A percentile compares a stretch with the other conserved stretches of the same genome.
Conservation (phyloP, 2,888 invertebrate genomes). For the Mesoligia furuncula region DNA sequence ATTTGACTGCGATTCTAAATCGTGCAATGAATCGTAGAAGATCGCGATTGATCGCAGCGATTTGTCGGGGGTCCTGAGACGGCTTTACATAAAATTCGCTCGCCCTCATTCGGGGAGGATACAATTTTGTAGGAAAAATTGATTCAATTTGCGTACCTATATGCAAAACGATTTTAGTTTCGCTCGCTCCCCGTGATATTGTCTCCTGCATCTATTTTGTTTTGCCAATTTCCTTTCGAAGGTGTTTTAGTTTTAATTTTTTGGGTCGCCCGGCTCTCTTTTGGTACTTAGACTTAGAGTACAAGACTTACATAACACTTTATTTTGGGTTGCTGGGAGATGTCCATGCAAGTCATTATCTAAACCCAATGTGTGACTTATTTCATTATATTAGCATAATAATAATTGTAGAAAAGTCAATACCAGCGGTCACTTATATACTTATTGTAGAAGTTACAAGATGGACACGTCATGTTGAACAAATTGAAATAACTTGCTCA, state of each 20-base stretch:
- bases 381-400: background rate
- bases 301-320: background rate
- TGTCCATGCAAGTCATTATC: background rate
- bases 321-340: background rate
- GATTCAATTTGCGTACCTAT: constrained; percentile 85
- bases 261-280: background rate
- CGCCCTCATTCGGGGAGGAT: constrained; percentile 67
- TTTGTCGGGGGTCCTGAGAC: constrained; percentile 70
- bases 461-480: background rate
- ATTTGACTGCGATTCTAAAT: constrained; percentile 66
- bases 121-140: constrained; percentile 83
- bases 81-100: constrained; percentile 67
- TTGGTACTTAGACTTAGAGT: no score
- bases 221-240: constrained; percentile 39
- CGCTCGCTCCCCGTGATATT: constrained; percentile 57
- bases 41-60: constrained; percentile 70
- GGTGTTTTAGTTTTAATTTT: constrained; percentile 32
- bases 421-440: background rate
- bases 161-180: constrained; percentile 79
- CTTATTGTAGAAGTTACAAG: background rate
- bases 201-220: constrained; percentile 58
- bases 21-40: constrained; percentile 65
- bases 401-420: background rate
- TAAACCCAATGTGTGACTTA: background rate
- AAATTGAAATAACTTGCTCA: background rate